A percentile compares a stretch with the other conserved stretches of the same genome.
phyloP scores from a whole-genome alignment of 2,797 vertebrate species.

The Acanthurus leucopareius region DNA sequence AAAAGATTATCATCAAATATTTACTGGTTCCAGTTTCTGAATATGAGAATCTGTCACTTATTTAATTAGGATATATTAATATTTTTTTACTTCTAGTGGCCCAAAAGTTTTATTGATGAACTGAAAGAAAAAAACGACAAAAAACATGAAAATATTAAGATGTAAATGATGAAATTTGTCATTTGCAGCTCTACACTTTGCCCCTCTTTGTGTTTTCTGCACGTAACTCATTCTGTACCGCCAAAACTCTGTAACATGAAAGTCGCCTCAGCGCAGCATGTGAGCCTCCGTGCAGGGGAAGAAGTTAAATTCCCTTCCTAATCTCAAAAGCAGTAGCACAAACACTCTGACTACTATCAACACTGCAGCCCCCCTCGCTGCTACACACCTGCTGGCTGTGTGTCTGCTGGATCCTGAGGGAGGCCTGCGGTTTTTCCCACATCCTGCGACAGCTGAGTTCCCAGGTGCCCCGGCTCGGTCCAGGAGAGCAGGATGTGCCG shows the following conservation, averaged over 20 bases:
- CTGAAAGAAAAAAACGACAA: background rate
- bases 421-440: slow-evolving; percentile 66
- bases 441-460: slow-evolving; percentile 74
- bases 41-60: background rate
- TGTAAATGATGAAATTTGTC: too few species aligned
- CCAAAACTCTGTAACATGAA: background rate
- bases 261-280: background rate
- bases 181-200: too few species aligned
- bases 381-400: slow-evolving; percentile 53
- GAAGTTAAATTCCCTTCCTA: slow-evolving; percentile 4
- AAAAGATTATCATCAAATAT: background rate
- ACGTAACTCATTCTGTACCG: background rate
- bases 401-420: slow-evolving; percentile 45
- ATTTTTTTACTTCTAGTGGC: background rate
- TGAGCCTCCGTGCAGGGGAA: slow-evolving; percentile 10
- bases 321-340: slow-evolving; percentile 38
- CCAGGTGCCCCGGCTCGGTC: slow-evolving; percentile 47
- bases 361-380: slow-evolving; percentile 29
- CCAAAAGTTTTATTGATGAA: background rate
- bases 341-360: slow-evolving; percentile 42
- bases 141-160: too few species aligned
- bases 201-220: too few species aligned
- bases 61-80: background rate
- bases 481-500: slow-evolving; percentile 22
- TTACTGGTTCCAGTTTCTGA: background rate